Percentiles rank a stretch among this genome's conserved stretches.
These are phyloP conservation scores for Cettia cetti DNA, from an alignment of 2,113 vertebrate genomes.

Conservation along the genomic window DNA sequence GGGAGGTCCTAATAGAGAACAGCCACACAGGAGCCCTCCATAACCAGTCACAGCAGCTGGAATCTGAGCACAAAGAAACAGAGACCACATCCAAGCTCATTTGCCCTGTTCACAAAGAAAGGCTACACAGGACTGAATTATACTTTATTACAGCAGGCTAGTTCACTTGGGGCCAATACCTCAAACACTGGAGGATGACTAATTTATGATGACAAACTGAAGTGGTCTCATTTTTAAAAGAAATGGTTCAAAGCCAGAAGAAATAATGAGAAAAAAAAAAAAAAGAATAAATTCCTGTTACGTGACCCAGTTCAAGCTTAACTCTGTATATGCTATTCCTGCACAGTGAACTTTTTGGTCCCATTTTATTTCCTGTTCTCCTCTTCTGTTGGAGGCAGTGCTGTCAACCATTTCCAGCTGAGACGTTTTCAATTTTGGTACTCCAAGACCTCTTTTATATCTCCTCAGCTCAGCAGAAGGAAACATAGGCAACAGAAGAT, in stretches of 20 bases:
- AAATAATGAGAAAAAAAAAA: neutral
- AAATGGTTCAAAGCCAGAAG: neutral
- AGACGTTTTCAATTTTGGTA: neutral
- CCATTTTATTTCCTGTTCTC: neutral
- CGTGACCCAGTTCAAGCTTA: neutral
- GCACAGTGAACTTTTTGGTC: neutral
- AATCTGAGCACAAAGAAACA: constrained; percentile 1
- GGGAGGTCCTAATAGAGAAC: neutral
- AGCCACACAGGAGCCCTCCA: neutral
- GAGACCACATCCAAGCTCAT: neutral
- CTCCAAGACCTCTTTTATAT: neutral
- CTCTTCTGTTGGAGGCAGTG: neutral
- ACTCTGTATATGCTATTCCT: neutral
- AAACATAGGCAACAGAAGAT: neutral
- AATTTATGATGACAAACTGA: constrained; percentile 21
- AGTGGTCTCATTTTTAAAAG: constrained; percentile 16
- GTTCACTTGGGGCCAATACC: neutral
- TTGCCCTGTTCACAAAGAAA: neutral
- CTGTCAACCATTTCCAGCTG: neutral
- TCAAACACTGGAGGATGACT: constrained; percentile 2
- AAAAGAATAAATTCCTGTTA: neutral
- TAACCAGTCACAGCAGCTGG: neutral
- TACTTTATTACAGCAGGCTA: neutral
- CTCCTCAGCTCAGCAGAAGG: neutral
- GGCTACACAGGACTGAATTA: neutral